Evolutionary conservation across 2,797 vertebrate species (phyloP).

Genomic region (Buceros bicornis): DNA sequence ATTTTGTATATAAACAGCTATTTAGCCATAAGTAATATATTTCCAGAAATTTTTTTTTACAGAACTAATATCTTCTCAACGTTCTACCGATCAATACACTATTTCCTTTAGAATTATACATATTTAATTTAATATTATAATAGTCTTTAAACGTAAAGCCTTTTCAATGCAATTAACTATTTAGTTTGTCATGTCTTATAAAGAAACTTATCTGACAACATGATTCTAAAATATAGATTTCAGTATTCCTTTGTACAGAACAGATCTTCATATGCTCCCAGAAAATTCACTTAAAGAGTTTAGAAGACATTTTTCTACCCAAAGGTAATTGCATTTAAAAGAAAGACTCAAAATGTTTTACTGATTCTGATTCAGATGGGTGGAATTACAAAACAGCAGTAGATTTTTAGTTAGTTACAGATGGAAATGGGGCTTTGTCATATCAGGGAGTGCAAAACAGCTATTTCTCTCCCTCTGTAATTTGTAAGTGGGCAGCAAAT

Average conservation of each 20-base stretch:
- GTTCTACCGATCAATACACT: background rate
- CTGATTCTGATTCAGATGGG: background rate
- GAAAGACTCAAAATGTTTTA: background rate
- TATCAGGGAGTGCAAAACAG: background rate
- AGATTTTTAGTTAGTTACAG: constrained; percentile 5
- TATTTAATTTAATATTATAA: background rate
- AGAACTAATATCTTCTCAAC: background rate
- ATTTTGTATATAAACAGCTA: constrained; percentile 10
- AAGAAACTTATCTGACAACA: background rate
- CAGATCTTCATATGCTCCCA: background rate
- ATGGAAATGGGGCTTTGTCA: background rate
- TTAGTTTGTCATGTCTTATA: background rate
- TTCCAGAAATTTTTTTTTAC: background rate
- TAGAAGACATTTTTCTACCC: background rate
- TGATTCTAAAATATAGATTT: constrained; percentile 20
- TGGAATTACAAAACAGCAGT: constrained; percentile 5
- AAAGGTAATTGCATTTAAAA: background rate
- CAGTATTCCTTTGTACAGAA: background rate
- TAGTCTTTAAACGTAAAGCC: background rate
- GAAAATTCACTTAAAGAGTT: background rate
- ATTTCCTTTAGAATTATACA: background rate
- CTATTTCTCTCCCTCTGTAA: background rate
- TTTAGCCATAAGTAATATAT: background rate
- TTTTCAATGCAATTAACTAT: background rate
- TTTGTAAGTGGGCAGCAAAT: background rate